phyloP scores from a whole-genome alignment of 2,888 invertebrate species.

The Trichogramma evanescens region DNA sequence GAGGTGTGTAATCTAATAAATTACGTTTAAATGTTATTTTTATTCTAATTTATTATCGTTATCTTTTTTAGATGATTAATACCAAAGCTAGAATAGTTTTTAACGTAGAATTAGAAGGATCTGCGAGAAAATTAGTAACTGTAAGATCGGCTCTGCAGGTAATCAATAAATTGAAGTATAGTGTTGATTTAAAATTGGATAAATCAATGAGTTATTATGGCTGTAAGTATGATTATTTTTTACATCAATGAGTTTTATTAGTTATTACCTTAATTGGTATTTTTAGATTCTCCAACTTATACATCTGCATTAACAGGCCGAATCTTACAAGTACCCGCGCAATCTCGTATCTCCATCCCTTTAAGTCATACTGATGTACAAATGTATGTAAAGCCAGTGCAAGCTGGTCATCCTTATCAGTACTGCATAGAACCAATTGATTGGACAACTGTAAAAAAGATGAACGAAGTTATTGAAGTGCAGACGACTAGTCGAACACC shows the following conservation, averaged over 20 bases:
- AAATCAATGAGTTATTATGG: conserved; percentile 49
- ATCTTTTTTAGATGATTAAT: conserved; percentile 24
- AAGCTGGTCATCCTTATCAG: conserved; percentile 48
- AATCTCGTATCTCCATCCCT: conserved; percentile 66
- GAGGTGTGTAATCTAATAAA: conserved; percentile 26
- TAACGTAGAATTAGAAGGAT: conserved; percentile 85
- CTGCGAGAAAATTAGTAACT: conserved; percentile 87
- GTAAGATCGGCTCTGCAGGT: conserved; percentile 84
- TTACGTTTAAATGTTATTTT: conserved; percentile 1
- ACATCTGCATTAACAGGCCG: conserved; percentile 29
- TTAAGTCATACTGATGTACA: conserved; percentile 66
- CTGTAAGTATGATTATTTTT: conserved; percentile 32
- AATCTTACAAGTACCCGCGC: conserved; percentile 47
- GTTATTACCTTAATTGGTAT: conserved; percentile 12
- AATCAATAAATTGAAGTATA: conserved; percentile 66
- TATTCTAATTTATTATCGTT: background rate
- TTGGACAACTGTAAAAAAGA: conserved; percentile 56
- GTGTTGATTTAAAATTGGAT: conserved; percentile 67
- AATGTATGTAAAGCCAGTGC: conserved; percentile 68
- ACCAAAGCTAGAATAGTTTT: conserved; percentile 75
- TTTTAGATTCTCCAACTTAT: conserved; percentile 32
- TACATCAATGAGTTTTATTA: background rate
- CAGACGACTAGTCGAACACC: conserved; percentile 36
- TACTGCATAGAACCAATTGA: conserved; percentile 56
- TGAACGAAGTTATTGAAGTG: conserved; percentile 40